Base-by-base conservation (phyloP, 1,140 invertebrate species). In the Listronotus bonariensis region DNA sequence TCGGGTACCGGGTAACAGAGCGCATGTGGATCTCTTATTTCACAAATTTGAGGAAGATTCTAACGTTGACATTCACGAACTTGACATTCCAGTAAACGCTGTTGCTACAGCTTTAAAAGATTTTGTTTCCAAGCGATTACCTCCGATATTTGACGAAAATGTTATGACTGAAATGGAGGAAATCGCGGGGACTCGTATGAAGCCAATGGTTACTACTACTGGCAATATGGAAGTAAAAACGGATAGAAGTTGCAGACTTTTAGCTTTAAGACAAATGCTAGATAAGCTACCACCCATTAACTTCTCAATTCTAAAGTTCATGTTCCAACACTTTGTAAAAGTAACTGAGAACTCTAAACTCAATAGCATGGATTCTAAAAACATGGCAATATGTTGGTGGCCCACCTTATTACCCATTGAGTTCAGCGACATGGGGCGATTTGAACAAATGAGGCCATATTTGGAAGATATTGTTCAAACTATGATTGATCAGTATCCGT, bases 351-450 rank as follows among this genome's bases (percentile, higher is more conserved):
- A 96, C 80, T 92, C 91, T 57, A 93, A 93, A 76, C 80, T 93
- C 61, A 98, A 97, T 79, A 95, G 90, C 74, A 98, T 98, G 96
- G 94, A 97, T 80, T 93, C 91, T 77, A 93, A 96, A 80, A 98
- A 98, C 82, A 79, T 98, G 72, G 94, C 95, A 40, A 96, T 97
- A 72, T 97, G 95, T 79, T 98, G 95, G 93, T 98, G 96, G 95
- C 96, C 96, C 64, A 98, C 96, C 17, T 83, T 98, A 57, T 86
- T 98, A 74, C 93, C 94, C 59, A 93, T 97, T 74, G 93, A 97
- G 78, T 97, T 98, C 79, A 93, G 88, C 67, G 93, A 96, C 79
- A 94, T 97, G 87, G 89, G 90, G 51, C 86, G 89, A 73, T 96
- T 98, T 82, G 93, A 96, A 80, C 89, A 92, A 75, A 92, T 94